phyloP scores from a whole-genome alignment of 2,888 invertebrate species.

The Pollenia labialis region DNA sequence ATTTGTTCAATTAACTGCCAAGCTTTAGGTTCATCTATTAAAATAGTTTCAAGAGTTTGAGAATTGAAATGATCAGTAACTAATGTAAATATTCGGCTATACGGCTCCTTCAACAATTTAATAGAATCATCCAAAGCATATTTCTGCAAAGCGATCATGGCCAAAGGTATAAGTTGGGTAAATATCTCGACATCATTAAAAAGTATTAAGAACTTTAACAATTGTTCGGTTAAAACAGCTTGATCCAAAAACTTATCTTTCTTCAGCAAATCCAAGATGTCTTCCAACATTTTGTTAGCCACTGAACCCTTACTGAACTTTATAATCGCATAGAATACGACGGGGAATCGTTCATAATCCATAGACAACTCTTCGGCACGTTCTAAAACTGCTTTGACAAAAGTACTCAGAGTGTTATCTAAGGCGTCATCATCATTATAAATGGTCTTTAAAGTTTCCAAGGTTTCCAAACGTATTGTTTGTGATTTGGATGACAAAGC shows the following conservation, averaged over 20 bases:
- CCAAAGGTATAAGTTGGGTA: conserved; percentile 77
- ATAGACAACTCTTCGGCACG: conserved; percentile 87
- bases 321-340: conserved; percentile 87
- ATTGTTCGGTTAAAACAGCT: conserved; percentile 75
- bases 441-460: conserved; percentile 85
- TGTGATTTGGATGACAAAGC: conserved; percentile 86
- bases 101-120: conserved; percentile 84
- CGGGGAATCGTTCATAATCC: conserved; percentile 88
- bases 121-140: conserved; percentile 48
- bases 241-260: conserved; percentile 72
- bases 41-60: conserved; percentile 81
- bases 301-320: conserved; percentile 76
- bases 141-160: conserved; percentile 73
- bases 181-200: conserved; percentile 76
- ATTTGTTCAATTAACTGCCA: conserved; percentile 87
- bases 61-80: conserved; percentile 86
- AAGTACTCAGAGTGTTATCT: conserved; percentile 82
- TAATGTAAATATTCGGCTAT: conserved; percentile 85
- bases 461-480: conserved; percentile 85
- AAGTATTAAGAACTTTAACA: conserved; percentile 79
- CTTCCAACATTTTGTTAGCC: conserved; percentile 73
- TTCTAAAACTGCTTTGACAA: conserved; percentile 76
- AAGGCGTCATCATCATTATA: conserved; percentile 48
- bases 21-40: conserved; percentile 84
- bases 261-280: conserved; percentile 74